Evolutionary conservation across 2,797 vertebrate species (phyloP), one percentile per base, ranked within the genome.

Genomic region (Xyrichtys novacula): DNA sequence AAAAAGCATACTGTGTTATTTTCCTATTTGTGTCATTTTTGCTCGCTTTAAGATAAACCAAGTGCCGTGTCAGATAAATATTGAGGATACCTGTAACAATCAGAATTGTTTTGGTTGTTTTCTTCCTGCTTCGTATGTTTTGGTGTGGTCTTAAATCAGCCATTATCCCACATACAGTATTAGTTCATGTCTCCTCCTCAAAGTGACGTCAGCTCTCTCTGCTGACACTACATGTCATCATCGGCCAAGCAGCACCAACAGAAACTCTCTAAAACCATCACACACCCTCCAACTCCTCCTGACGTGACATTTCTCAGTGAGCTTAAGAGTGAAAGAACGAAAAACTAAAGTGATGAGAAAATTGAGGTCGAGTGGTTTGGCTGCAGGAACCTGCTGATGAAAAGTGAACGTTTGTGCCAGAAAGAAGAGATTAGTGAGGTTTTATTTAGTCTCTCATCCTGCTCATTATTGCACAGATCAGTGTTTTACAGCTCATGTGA

Each of bases 351-450:
- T 22, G 39, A 71, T 32, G 23, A 17, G 57, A 60, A 60, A 70
- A 43, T 4, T 9, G 22, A 54, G 20, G 71, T n/a, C 2, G 19
- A 75, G 19, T n/a, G 58, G 40, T 66, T 78, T 36, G 25, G 67
- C 65, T 69, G 46, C 60, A 73, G 65, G 63, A 36, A 60, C 25
- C 1, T 0, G 29, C 2, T 0, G 55, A 69, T 75, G 80, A 88
- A 71, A 80, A 17, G 38, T 47, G 17, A 67, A 90, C 74, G 64
- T 54, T 79, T 84, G 83, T 72, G 74, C 87, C 90, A 93, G 87
- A 89, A 85, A 68, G 75, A 50, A 66, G 64, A 90, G 90, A 93
- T 95, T 89, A 90, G 84, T 40, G 2, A 26, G 83, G 81, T 88
- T 94, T 73, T 60, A 31, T 54, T 31, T 0, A 92, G 90, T 93